Base-by-base conservation (phyloP, 1,140 invertebrate genomes). In the Dendroctonus valens region DNA sequence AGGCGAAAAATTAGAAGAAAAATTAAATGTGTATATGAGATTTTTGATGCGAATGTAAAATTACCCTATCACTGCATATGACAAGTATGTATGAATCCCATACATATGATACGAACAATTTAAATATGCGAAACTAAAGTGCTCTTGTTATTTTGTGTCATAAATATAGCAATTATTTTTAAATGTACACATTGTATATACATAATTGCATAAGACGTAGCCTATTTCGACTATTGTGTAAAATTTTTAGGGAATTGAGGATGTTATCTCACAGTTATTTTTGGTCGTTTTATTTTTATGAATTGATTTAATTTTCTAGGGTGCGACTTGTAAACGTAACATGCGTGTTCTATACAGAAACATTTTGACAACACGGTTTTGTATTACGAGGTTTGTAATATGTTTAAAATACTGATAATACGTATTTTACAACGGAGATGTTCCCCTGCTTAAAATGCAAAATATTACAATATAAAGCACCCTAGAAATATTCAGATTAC, bases 121-220 rank as follows among this genome's bases (percentile, higher is more conserved):
- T 74, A 74, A 77, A 77, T 67, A 76, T 67, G 73, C 73, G 71
- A 77, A 78, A 77, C 75, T 77, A 74, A 78, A 78, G 77, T 78
- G 77, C 77, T 78, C 77, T 78, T 78, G 76, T 75, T 78, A 78
- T 78, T 77, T 77, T 72, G 75, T 77, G 75, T 78, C 73, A 74
- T 77, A 75, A 73, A 72, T 62, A 69, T 69, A 73, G 76, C 77
- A 76, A 70, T 76, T 77, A 77, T 76, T 78, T 77, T 78, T 76
- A 77, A 76, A 55, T 78, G 77, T 78, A 78, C 71, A 78, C 75
- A 57, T 73, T 58, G 73, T 78, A 74, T 78, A 78, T 77, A 61
- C 49, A 12, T 55, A 52, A 9, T 14, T 52, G 76, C 77, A 77
- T 74, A 74, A 70, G 70, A 59, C 46, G 55, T 15, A 12, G 49